These are phyloP conservation scores for Meriones psammophilus DNA, from an alignment of 2,797 vertebrate species.

Conservation along the genomic window DNA sequence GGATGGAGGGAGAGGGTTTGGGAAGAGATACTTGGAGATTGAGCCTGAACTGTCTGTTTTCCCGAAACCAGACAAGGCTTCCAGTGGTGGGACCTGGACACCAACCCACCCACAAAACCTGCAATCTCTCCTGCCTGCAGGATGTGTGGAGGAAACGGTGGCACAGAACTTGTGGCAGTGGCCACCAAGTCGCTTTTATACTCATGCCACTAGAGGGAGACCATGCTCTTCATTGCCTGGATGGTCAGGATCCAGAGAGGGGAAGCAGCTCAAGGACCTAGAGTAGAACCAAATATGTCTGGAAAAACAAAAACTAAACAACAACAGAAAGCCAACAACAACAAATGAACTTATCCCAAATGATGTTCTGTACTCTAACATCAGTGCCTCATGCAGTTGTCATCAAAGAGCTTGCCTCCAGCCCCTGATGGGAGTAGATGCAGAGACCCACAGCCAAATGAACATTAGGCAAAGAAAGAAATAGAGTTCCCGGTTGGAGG, in stretches of 20 bases:
- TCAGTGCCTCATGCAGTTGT: not conserved
- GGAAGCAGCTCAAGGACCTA: too few species aligned
- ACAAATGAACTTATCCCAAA: not conserved
- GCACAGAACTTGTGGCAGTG: not conserved
- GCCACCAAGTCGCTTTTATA: not conserved
- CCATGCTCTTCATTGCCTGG: too few species aligned
- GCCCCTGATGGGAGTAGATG: not conserved
- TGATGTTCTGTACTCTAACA: not conserved
- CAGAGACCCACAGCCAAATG: not conserved
- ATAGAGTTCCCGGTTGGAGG: not conserved
- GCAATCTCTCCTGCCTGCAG: not conserved
- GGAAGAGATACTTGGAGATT: not conserved
- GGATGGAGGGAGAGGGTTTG: not conserved
- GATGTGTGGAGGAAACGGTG: not conserved
- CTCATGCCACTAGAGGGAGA: not conserved
- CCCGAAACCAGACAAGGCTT: not conserved
- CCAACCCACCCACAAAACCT: not conserved
- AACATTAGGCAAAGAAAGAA: too few species aligned
- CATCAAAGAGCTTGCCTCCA: not conserved
- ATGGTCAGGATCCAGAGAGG: too few species aligned
- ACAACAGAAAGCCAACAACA: too few species aligned
- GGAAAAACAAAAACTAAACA: not conserved
- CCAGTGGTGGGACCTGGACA: too few species aligned
- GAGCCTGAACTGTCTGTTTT: not conserved
- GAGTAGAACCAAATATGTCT: too few species aligned